Evolutionary conservation across 2,797 vertebrate genomes (phyloP).

Genomic region (Vireo griseus): DNA sequence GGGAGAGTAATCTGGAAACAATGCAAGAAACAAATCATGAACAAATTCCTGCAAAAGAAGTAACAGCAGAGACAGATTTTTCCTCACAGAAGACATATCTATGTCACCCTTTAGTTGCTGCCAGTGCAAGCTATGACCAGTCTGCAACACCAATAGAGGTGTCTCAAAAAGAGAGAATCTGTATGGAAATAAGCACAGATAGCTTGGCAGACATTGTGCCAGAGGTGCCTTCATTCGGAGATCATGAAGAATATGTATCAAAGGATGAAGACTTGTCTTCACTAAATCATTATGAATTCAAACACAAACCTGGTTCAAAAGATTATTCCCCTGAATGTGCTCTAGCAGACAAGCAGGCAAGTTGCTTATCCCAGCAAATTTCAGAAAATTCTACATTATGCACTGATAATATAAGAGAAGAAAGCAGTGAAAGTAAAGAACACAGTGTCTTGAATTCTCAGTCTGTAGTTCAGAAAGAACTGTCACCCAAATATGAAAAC

Average conservation of each 20-base stretch:
- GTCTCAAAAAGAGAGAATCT: conserved; percentile 49
- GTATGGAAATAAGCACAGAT: conserved; percentile 68
- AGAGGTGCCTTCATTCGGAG: conserved; percentile 53
- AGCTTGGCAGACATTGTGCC: conserved; percentile 64
- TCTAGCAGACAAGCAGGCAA: not conserved
- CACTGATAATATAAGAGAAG: not conserved
- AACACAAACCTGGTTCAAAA: conserved; percentile 7
- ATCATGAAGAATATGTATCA: not conserved
- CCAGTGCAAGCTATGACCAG: not conserved
- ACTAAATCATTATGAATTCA: not conserved
- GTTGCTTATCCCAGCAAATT: not conserved
- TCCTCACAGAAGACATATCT: not conserved
- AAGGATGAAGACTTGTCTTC: not conserved
- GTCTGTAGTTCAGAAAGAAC: conserved; percentile 35
- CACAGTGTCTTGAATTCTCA: not conserved
- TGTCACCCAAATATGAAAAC: conserved; percentile 21
- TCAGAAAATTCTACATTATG: not conserved
- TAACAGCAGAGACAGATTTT: not conserved
- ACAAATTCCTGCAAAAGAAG: not conserved
- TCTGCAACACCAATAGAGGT: conserved; percentile 13
- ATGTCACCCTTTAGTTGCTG: not conserved
- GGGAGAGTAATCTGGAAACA: not conserved
- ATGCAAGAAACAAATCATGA: conserved; percentile 14
- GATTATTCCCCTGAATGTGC: not conserved
- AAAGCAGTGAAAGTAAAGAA: conserved; percentile 1